Conservation (phyloP, 2,113 vertebrate genomes). For the Entelurus aequoreus region DNA sequence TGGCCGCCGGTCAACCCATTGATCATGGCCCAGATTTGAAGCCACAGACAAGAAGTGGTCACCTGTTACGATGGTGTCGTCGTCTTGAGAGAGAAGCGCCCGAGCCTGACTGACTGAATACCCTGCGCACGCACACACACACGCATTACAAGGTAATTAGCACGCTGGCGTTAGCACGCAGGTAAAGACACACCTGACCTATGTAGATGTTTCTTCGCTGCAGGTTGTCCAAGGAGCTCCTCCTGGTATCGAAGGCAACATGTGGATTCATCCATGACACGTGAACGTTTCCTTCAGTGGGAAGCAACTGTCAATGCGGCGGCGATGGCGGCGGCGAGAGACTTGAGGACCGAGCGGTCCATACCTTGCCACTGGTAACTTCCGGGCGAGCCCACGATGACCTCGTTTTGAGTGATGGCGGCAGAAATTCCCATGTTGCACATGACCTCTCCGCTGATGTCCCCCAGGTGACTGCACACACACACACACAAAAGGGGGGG, state of each 20-base stretch:
- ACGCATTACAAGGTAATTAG: not conserved
- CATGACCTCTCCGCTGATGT: conserved; percentile 76
- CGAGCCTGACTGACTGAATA: conserved; percentile 53
- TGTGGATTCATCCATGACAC: conserved; percentile 53
- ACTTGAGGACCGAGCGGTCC: not conserved
- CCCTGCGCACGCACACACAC: conserved; percentile 37
- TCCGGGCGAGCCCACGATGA: conserved; percentile 82
- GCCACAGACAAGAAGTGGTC: not conserved
- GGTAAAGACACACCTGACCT: conserved; percentile 21
- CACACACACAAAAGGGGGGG: not conserved
- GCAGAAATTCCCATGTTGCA: conserved; percentile 86
- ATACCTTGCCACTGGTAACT: conserved; percentile 87
- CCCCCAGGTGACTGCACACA: conserved; percentile 64
- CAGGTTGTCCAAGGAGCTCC: conserved; percentile 31
- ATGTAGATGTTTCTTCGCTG: conserved; percentile 45
- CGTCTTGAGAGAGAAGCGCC: conserved; percentile 39
- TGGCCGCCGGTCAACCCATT: not conserved
- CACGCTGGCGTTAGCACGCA: not conserved
- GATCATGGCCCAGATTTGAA: not conserved
- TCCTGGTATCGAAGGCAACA: conserved; percentile 3
- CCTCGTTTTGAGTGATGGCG: conserved; percentile 69
- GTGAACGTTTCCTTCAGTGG: conserved; percentile 52
- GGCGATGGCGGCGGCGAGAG: not conserved
- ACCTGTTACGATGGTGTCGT: conserved; percentile 61
- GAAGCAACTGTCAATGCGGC: not conserved